phyloP scores from a whole-genome alignment of 1,140 invertebrate species.

The Pseudobourletiella spinata region DNA sequence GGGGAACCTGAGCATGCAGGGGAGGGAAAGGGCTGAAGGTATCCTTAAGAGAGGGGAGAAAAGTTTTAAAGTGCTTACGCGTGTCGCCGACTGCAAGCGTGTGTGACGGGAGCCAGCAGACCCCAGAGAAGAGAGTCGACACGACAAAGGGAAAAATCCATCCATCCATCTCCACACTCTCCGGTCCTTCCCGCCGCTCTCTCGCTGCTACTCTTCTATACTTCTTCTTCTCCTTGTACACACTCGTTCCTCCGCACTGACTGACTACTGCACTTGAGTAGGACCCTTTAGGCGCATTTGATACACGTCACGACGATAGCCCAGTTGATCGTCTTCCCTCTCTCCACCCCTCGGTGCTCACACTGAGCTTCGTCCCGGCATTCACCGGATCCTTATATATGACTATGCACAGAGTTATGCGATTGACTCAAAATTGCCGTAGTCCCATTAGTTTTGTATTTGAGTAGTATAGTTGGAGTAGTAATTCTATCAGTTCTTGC shows the following conservation, averaged over 20 bases:
- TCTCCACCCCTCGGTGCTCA: background rate
- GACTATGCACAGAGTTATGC: background rate
- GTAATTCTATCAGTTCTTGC: too few relatives aligned
- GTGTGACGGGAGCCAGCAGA: constrained; percentile 20
- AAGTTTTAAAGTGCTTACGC: constrained; percentile 31
- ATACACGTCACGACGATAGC: background rate
- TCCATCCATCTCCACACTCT: constrained; percentile 27
- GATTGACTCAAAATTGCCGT: too few relatives aligned
- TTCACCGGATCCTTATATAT: background rate
- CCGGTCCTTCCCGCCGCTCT: background rate
- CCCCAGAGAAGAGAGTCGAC: constrained; percentile 17
- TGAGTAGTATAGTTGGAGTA: too few relatives aligned
- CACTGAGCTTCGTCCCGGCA: too few relatives aligned
- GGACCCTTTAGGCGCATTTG: background rate
- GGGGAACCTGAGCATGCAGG: too few relatives aligned
- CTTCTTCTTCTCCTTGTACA: background rate
- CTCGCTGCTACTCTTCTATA: background rate
- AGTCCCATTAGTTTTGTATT: too few relatives aligned
- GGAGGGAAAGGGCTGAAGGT: background rate
- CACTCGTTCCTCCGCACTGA: background rate
- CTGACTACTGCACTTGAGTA: background rate
- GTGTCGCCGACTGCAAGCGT: constrained; percentile 24
- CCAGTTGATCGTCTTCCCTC: background rate
- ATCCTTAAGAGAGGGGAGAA: background rate
- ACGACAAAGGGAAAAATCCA: constrained; percentile 18